Percentiles rank a stretch among this genome's conserved stretches.
Evolutionary conservation across 2,113 vertebrate genomes (phyloP).

Genomic region (Chaetodon auriga): DNA sequence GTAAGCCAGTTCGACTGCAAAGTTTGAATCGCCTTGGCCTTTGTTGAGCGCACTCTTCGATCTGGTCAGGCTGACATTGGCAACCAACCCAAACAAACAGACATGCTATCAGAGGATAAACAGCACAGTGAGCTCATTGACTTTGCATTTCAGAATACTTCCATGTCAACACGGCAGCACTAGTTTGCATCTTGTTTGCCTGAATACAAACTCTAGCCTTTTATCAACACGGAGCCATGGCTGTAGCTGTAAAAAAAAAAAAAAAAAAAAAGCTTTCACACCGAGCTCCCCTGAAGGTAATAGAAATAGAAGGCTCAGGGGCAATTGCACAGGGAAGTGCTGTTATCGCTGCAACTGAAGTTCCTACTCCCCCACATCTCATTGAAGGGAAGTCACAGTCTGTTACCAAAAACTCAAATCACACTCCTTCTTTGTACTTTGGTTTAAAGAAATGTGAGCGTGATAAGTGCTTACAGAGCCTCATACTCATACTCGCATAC

Average conservation of each 20-base stretch:
- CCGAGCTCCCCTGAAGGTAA: conserved; percentile 20
- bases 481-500: background rate
- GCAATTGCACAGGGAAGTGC: conserved; percentile 40
- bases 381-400: conserved; percentile 24
- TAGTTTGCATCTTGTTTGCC: conserved; percentile 75
- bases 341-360: conserved; percentile 42
- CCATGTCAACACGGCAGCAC: conserved; percentile 2
- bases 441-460: background rate
- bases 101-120: conserved; percentile 66
- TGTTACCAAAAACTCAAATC: conserved; percentile 11
- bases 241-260: background rate
- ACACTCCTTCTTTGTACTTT: background rate
- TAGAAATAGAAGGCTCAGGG: conserved; percentile 39
- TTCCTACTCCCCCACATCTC: conserved; percentile 24
- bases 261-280: background rate
- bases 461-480: background rate
- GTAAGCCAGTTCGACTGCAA: background rate
- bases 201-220: conserved; percentile 52
- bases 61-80: conserved; percentile 69
- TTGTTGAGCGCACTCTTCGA: conserved; percentile 1
- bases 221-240: conserved; percentile 21
- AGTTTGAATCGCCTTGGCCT: conserved; percentile 48
- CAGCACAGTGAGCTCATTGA: conserved; percentile 25
- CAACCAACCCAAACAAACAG: conserved; percentile 61
- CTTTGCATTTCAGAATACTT: conserved; percentile 59